Evolutionary conservation across 2,797 vertebrate species (phyloP).

Genomic region (Leptoclinus maculatus): DNA sequence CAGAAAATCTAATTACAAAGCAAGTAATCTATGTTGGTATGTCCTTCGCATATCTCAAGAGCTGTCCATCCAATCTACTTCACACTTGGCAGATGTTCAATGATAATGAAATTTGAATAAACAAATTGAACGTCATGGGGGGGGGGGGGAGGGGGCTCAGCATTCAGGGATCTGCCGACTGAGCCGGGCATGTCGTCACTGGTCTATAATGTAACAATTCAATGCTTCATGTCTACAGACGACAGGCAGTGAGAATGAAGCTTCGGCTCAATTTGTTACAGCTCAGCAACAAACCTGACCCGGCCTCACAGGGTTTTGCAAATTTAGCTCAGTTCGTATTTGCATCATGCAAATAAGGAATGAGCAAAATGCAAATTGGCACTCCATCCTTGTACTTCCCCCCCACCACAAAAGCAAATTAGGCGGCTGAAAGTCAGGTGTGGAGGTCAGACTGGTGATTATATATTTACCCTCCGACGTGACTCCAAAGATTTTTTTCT

Average conservation of each 20-base stretch:
- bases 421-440: slow-evolving; percentile 56
- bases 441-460: slow-evolving; percentile 62
- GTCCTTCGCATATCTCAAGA: background rate
- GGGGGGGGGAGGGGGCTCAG: background rate
- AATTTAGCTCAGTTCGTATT: slow-evolving; percentile 60
- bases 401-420: slow-evolving; percentile 54
- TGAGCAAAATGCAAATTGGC: slow-evolving; percentile 62
- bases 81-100: background rate
- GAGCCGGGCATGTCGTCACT: background rate
- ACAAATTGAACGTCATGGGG: background rate
- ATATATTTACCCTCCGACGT: slow-evolving; percentile 33
- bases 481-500: slow-evolving; percentile 1
- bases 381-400: slow-evolving; percentile 37
- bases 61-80: background rate
- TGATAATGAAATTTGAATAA: background rate
- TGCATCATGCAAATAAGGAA: slow-evolving; percentile 68
- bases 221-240: slow-evolving; percentile 11
- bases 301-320: slow-evolving; percentile 41
- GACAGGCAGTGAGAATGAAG: slow-evolving; percentile 27
- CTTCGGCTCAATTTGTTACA: slow-evolving; percentile 58
- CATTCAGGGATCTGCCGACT: background rate
- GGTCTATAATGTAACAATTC: background rate
- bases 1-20: background rate
- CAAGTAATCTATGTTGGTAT: background rate
- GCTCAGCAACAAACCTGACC: slow-evolving; percentile 57